Evolutionary conservation across 1,140 invertebrate species (phyloP), one percentile per base, ranked within the genome.

Genomic region (Euglossa dilemma): DNA sequence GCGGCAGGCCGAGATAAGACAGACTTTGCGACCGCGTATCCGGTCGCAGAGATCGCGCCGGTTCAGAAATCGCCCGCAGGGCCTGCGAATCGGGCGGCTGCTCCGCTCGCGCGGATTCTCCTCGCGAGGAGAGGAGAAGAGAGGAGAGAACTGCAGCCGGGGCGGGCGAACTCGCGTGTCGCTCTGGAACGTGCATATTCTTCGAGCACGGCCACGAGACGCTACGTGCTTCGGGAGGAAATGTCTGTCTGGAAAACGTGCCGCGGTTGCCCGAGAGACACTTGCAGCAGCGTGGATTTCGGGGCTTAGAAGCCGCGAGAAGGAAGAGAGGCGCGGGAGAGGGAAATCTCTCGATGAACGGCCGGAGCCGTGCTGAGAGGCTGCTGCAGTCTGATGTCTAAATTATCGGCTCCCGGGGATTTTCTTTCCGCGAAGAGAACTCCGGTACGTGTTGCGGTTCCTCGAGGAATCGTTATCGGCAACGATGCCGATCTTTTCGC

Each of bases 221-320:
- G 36, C 71, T 74, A 74, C 71, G 71, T 74, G 71, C 57, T n/a
- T 74, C 71, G 71, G 23, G 43, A 74, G 54, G 71, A 74, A 74
- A 74, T 45, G 71, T 74, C 71, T 74, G 71, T 16, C 54, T 59
- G 54, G 56, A 43, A 56, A 59, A 74, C 71, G 71, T 74, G 71
- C 71, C 36, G 54, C 71, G 71, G 71, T 74, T 61, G 71, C 54
- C 52, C 71, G 71, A 74, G 36, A 57, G 54, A 74, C 71, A 74
- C 71, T 74, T 74, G 56, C 70, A 20, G 9, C 12, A 23, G 52
- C 28, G 23, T 36, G 71, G 56, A 74, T 74, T 74, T 74, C 71
- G 25, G 20, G 20, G 28, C 18, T 57, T 59, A n/a, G 25, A 59
- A 25, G 23, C 70, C 52, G 20, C 50, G 1, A 14, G 20, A n/a